These are phyloP conservation scores for Melitaea athalia DNA, from an alignment of 2,888 invertebrate genomes.

Conservation along the genomic window DNA sequence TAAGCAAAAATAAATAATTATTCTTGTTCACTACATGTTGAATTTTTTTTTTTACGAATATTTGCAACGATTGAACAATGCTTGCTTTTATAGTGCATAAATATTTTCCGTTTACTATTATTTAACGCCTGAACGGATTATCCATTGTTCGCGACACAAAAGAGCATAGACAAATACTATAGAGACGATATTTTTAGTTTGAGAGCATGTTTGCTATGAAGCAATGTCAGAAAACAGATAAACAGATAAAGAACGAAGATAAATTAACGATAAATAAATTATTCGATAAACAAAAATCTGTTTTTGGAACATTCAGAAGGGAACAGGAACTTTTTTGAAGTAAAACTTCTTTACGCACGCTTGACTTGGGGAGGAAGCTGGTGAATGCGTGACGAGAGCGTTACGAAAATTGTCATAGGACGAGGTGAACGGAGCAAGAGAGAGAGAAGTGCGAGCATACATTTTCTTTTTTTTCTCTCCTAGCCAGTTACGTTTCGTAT, in stretches of 20 bases:
- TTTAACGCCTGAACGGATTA: constrained; percentile 22
- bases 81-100: background rate
- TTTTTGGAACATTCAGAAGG: no score
- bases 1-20: no score
- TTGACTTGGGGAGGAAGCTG: no score
- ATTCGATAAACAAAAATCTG: background rate
- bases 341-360: no score
- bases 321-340: no score
- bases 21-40: no score
- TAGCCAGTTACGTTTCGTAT: no score
- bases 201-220: constrained; percentile 6
- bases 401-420: no score
- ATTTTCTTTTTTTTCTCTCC: no score
- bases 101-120: background rate
- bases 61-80: background rate
- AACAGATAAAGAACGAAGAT: background rate
- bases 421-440: no score
- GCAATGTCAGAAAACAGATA: constrained; percentile 2
- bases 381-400: no score
- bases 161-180: constrained; percentile 16
- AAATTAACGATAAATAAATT: background rate
- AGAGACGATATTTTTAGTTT: constrained; percentile 21
- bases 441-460: no score
- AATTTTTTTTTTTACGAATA: background rate
- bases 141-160: constrained; percentile 26